These are phyloP conservation scores for Lydus trimaculatus DNA, from an alignment of 2,888 invertebrate species.

Conservation along the genomic window DNA sequence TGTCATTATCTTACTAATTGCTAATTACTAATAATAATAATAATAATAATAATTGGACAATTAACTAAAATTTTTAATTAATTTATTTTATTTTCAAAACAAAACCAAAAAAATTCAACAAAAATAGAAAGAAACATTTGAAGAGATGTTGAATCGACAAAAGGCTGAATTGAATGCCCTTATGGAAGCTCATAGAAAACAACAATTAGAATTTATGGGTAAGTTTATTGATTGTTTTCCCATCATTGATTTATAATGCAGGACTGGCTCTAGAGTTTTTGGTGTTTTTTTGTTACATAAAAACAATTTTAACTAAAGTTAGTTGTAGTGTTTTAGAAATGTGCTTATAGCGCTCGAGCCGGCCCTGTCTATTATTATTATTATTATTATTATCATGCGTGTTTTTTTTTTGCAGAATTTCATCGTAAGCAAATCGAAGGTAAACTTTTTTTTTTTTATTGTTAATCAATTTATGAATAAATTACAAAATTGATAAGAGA, in stretches of 20 bases:
- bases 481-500: conserved; percentile 11
- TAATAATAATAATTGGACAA: conserved; percentile 24
- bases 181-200: conserved; percentile 62
- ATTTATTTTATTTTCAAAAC: too few relatives aligned
- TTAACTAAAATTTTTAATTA: too few relatives aligned
- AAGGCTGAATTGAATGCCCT: conserved; percentile 65
- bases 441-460: conserved; percentile 26
- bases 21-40: not conserved
- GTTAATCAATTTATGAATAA: not conserved
- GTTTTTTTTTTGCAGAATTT: conserved; percentile 41
- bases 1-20: too few relatives aligned
- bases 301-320: too few relatives aligned
- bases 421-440: conserved; percentile 50
- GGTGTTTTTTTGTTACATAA: too few relatives aligned
- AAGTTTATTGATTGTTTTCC: conserved; percentile 31
- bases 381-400: conserved; percentile 32
- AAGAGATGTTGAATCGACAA: conserved; percentile 62
- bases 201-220: conserved; percentile 61
- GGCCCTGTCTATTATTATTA: conserved; percentile 37
- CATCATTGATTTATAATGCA: conserved; percentile 31
- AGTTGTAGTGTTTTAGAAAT: too few relatives aligned
- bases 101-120: too few relatives aligned
- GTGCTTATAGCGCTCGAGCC: too few relatives aligned
- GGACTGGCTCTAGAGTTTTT: too few relatives aligned
- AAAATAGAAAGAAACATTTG: conserved; percentile 58